A percentile compares a stretch with the other conserved stretches of the same genome.
Evolutionary conservation across 2,797 vertebrate genomes (phyloP).

Genomic region (Paguma larvata): DNA sequence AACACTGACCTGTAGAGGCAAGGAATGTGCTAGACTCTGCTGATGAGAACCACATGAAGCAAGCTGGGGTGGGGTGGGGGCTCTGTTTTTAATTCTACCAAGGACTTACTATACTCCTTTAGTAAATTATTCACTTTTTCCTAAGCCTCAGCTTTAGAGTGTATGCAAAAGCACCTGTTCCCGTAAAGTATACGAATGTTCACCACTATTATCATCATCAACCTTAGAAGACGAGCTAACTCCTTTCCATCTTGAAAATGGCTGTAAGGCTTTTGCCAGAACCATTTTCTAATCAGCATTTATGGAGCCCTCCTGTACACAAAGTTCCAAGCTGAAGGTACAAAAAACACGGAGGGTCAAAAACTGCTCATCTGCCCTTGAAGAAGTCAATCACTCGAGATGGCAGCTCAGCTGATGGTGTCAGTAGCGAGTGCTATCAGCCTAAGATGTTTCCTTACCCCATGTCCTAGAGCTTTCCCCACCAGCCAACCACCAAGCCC

Average conservation of each 20-base stretch:
- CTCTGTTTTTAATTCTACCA: background rate
- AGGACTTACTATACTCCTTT: background rate
- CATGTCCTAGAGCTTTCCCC: background rate
- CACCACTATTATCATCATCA: background rate
- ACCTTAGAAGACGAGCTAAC: background rate
- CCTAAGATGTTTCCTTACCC: background rate
- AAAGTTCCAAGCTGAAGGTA: background rate
- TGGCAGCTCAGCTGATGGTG: background rate
- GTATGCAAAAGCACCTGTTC: background rate
- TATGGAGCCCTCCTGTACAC: background rate
- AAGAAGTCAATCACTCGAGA: background rate
- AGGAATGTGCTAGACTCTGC: background rate
- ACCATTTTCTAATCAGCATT: background rate
- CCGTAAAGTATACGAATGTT: background rate
- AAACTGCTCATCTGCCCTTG: background rate
- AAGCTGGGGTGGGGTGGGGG: background rate
- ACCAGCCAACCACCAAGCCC: background rate
- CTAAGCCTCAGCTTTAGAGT: background rate
- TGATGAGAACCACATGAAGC: background rate
- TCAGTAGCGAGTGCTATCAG: background rate
- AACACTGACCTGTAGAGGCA: background rate
- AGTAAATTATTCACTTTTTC: background rate
- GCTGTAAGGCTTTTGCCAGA: background rate
- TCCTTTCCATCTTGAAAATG: background rate
- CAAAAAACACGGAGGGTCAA: background rate